Base-by-base conservation (phyloP, 2,797 vertebrate genomes). In the Sebastes cheni region DNA sequence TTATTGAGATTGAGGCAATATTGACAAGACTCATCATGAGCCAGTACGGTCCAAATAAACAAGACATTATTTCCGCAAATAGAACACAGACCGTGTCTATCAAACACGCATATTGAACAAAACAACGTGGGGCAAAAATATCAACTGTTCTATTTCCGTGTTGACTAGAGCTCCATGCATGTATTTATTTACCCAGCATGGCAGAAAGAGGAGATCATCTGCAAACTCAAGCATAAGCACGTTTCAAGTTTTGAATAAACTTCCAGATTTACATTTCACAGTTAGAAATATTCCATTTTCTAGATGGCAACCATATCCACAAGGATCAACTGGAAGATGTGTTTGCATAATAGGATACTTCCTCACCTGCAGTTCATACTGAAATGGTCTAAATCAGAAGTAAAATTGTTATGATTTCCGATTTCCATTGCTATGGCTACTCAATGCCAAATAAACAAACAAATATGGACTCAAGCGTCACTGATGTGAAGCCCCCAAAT, bases 181-280 rank as follows among this genome's bases (percentile, higher is more conserved):
- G 13, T 42, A 42, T 16, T 46, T 23, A 22, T 77, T 60, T n/a
- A 73, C 27, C n/a, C 75, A 72, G 65, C 55, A 52, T 10, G 61
- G 34, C 60, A 55, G 52, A 60, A 34, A 84, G 32, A 67, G 8
- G 16, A 73, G 27, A 70, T 22, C 60, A 22, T 75, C 42, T 77
- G 25, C 3, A 59, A 68, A 67, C 46, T 14, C 39, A 30, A 29
- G 66, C 30, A 60, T 52, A 27, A 9, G 0, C 70, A 58, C 8
- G 39, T 64, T 71, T 86, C 8, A 36, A 56, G 1, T 39, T 73
- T 62, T 77, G 20, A 82, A 79, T 67, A 73, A 80, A 77, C 60
- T 73, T 27, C 27, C 25, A 23, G 22, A 68, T 39, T 32, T 22
- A 61, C 36, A 76, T 56, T 67, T 70, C 75, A 79, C 42, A 56